These are phyloP conservation scores for Falcunculus frontatus DNA, from an alignment of 2,113 vertebrate genomes.

Conservation along the genomic window DNA sequence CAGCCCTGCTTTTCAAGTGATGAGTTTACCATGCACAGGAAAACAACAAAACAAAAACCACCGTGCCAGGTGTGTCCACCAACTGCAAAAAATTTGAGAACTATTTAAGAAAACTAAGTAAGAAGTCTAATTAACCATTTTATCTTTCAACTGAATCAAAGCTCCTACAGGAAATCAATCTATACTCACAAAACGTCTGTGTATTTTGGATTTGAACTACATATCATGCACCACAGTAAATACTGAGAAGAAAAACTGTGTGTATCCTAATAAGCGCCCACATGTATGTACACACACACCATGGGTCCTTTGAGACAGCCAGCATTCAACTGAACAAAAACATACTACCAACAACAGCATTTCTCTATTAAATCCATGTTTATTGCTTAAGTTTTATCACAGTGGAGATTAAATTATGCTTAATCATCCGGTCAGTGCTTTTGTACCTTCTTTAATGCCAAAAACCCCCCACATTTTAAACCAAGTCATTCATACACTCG, in stretches of 20 bases:
- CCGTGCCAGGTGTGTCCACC: background rate
- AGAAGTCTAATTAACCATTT: background rate
- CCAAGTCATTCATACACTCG: conserved; percentile 74
- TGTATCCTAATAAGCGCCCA: background rate
- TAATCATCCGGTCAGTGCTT: conserved; percentile 73
- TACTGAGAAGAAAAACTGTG: background rate
- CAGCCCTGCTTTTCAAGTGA: background rate
- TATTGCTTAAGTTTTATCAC: conserved; percentile 79
- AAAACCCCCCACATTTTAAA: conserved; percentile 50
- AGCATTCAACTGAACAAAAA: conserved; percentile 36
- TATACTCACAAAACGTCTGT: background rate
- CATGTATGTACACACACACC: background rate
- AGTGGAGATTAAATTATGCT: conserved; percentile 75
- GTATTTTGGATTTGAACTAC: background rate
- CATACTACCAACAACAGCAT: conserved; percentile 56
- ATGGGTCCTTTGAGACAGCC: background rate
- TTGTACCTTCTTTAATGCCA: conserved; percentile 72
- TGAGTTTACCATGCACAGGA: rapidly evolving
- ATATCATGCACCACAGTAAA: background rate
- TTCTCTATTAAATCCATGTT: conserved; percentile 77
- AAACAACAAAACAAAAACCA: background rate
- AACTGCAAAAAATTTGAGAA: rapidly evolving
- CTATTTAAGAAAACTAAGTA: background rate
- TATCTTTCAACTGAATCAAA: background rate
- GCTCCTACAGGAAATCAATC: rapidly evolving